Evolutionary conservation across 2,113 vertebrate genomes (phyloP), one percentile per base, ranked within the genome.

Genomic region (Scomber scombrus): DNA sequence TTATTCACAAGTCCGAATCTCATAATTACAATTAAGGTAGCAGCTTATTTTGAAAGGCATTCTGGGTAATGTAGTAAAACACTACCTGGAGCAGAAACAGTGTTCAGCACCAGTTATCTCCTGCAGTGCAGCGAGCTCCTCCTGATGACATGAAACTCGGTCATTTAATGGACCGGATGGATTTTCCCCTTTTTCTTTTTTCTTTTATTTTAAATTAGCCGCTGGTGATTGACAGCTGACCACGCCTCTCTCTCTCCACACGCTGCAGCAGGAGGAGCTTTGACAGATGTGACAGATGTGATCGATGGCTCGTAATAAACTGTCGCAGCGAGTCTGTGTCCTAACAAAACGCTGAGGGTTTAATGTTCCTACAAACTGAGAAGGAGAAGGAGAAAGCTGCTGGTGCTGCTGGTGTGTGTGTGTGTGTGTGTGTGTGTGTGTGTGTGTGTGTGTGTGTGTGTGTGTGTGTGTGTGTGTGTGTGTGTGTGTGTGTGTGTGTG

Each of bases 261-360:
- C 15, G 13, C 40, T 21, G 19, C 12, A 4, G 52, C 46, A 29
- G 67, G 68, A 34, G 45, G 16, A 4, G 71, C 47, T n/a, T n/a
- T 66, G 82, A 85, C 58, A 64, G 31, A 63, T 71, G 73, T 62
- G 78, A 75, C 56, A 49, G 64, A 71, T 65, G 71, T 72, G 75
- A 65, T 52, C 0, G 64, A 80, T 73, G 82, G n/a, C n/a, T 65
- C 4, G 1, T 63, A 62, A 75, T 66, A 75, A 57, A 64, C 64
- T 23, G 34, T n/a, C 31, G 19, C 4, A 4, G 50, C 3, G 0
- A 60, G 70, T 56, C 13, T 62, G 51, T 47, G 67, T 21, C 45
- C 66, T 5, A 18, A 75, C 73, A n/a, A 60, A 67, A 73, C 14
- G 6, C 52, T 8, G 40, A 54, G 47, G 54, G 26, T 58, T 71